Evolutionary conservation across 2,888 invertebrate genomes (phyloP).

Genomic region (Gnatocerus cornutus): DNA sequence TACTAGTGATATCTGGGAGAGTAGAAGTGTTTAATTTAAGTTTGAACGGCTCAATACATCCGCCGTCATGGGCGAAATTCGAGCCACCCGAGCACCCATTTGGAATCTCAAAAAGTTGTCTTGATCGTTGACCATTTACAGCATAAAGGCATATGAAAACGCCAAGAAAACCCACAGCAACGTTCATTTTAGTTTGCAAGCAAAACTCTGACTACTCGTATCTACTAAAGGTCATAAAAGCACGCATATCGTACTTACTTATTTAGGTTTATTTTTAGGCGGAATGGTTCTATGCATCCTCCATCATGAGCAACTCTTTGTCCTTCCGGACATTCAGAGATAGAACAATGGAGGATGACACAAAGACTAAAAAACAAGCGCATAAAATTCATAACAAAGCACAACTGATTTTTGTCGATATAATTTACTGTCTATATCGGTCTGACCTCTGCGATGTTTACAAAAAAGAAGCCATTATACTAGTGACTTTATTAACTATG

Average conservation of each 20-base stretch:
- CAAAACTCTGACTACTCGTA: background rate
- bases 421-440: too few relatives aligned
- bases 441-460: background rate
- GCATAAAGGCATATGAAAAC: background rate
- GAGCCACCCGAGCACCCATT: background rate
- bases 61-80: background rate
- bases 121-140: background rate
- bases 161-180: background rate
- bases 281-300: conserved; percentile 14
- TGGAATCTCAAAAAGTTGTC: conserved; percentile 9
- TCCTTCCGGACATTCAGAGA: conserved; percentile 22
- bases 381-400: background rate
- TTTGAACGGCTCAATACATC: background rate
- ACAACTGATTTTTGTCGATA: background rate
- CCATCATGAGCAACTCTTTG: conserved; percentile 28
- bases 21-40: background rate
- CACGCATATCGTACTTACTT: background rate
- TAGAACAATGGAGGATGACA: background rate
- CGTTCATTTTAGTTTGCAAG: conserved; percentile 8
- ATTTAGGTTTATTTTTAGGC: background rate
- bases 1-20: too few relatives aligned
- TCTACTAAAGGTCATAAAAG: background rate
- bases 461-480: too few relatives aligned
- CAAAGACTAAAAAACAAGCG: background rate
- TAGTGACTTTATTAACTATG: conserved; percentile 1